These are phyloP conservation scores for Gandaritis pyraliata DNA, from an alignment of 2,888 invertebrate genomes.

Conservation along the genomic window DNA sequence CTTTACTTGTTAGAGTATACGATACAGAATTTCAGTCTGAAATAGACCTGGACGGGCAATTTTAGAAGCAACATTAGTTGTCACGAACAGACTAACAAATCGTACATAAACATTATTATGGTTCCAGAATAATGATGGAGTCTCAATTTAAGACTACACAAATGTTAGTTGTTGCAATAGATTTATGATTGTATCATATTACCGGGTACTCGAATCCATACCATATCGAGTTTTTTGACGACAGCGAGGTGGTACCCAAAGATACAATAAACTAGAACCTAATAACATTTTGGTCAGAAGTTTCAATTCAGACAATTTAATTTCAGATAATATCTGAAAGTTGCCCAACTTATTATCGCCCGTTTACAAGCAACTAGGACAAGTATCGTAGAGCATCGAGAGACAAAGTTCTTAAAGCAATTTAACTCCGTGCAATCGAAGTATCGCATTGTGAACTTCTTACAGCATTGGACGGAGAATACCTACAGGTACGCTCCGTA, in stretches of 20 bases:
- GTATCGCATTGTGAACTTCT: slow-evolving; percentile 32
- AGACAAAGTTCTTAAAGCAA: slow-evolving; percentile 38
- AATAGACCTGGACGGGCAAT: background rate
- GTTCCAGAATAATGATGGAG: background rate
- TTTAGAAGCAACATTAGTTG: background rate
- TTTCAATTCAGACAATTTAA: too few relatives aligned
- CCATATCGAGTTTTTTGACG: too few relatives aligned
- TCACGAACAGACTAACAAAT: background rate
- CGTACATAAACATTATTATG: too few relatives aligned
- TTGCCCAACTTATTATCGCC: slow-evolving; percentile 1
- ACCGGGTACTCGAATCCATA: too few relatives aligned
- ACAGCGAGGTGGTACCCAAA: too few relatives aligned
- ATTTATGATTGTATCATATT: too few relatives aligned
- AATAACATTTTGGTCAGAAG: too few relatives aligned
- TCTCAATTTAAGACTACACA: too few relatives aligned
- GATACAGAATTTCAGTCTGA: slow-evolving; percentile 10
- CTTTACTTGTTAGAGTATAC: slow-evolving; percentile 16
- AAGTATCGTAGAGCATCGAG: slow-evolving; percentile 11
- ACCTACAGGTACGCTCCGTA: background rate
- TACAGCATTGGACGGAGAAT: slow-evolving; percentile 3
- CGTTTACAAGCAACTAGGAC: slow-evolving; percentile 2
- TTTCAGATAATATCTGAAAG: background rate
- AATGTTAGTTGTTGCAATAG: too few relatives aligned
- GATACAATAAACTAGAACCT: too few relatives aligned
- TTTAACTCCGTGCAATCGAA: slow-evolving; percentile 36